Base-by-base conservation (phyloP, 2,888 invertebrate species). In the Epicampocera succincta region DNA sequence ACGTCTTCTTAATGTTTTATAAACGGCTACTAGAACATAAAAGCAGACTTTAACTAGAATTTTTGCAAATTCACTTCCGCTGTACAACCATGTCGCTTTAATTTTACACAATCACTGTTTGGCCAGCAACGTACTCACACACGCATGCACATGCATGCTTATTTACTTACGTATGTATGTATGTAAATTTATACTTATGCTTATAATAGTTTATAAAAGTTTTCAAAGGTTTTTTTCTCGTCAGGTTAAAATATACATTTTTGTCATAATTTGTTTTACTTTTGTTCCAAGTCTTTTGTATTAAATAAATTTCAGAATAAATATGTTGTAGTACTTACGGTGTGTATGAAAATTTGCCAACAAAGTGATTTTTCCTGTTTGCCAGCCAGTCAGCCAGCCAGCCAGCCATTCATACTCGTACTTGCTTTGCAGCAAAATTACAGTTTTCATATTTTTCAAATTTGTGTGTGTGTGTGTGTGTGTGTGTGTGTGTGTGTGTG, bases 281-380 rank as follows among this genome's bases (percentile, higher is more conserved):
- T 69, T 69, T 38, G 42, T 65, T 63, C 21, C 21, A 38, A 48
- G 50, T 44, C 65, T 44, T 74, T 61, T 56, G 15, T 58, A 50
- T 74, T 69, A 58, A 33, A 68, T 63, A 65, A 50, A 68, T 58
- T 80, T 74, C 65, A 50, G 40, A 74, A 74, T 66, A 60, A 76
- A 60, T 68, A 52, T 76, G 17, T 60, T 68, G 50, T 46, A 66
- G 50, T 46, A 66, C 61, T 52, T 65, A 17, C 63, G 38, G 25
- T 56, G 54, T 56, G 56, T 33, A 69, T 71, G 71, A 79, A 84
- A 75, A 72, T 79, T 83, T 82, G 81, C 82, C 80, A 83, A 82
- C 68, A 82, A 83, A 83, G 72, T 82, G 72, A 80, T 80, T 83
- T 83, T 84, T 84, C 83, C 83, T 84, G 83, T 83, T 84, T 84